These are phyloP conservation scores for Brachypterus glaber DNA, from an alignment of 2,888 invertebrate genomes.

Conservation along the genomic window DNA sequence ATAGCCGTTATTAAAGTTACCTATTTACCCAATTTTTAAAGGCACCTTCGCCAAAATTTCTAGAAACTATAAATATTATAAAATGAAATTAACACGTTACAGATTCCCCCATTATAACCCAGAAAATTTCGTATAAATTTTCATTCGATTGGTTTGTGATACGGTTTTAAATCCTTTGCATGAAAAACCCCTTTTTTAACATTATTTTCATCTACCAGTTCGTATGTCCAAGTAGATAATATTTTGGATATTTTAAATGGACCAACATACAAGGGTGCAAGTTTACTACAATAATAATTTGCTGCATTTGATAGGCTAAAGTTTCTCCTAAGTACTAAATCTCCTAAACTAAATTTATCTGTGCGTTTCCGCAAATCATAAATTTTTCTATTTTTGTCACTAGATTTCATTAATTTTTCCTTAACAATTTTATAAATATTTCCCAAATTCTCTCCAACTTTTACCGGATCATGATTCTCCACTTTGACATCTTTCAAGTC, in stretches of 20 bases:
- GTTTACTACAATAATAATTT: neutral
- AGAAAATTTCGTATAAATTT: too few relatives aligned
- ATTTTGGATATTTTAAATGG: too few relatives aligned
- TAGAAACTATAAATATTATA: too few relatives aligned
- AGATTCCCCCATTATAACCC: too few relatives aligned
- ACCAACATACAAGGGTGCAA: too few relatives aligned
- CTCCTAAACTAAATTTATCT: neutral
- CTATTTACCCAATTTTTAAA: too few relatives aligned
- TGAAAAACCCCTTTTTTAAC: neutral
- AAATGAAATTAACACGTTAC: too few relatives aligned
- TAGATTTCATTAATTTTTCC: neutral
- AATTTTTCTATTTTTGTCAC: neutral
- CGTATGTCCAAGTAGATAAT: conserved; percentile 6
- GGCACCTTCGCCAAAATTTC: too few relatives aligned
- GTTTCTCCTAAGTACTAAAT: neutral
- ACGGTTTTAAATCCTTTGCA: conserved; percentile 1
- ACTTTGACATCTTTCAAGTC: neutral
- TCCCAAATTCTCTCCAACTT: neutral
- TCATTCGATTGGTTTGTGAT: too few relatives aligned
- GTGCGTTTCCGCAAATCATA: neutral
- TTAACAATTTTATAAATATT: neutral
- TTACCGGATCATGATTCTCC: neutral
- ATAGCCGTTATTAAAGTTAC: too few relatives aligned
- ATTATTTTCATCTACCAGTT: conserved; percentile 1
- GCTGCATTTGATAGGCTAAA: neutral